Evolutionary conservation across 1,140 invertebrate genomes (phyloP).

Genomic region (Andrena cerasifolii): DNA sequence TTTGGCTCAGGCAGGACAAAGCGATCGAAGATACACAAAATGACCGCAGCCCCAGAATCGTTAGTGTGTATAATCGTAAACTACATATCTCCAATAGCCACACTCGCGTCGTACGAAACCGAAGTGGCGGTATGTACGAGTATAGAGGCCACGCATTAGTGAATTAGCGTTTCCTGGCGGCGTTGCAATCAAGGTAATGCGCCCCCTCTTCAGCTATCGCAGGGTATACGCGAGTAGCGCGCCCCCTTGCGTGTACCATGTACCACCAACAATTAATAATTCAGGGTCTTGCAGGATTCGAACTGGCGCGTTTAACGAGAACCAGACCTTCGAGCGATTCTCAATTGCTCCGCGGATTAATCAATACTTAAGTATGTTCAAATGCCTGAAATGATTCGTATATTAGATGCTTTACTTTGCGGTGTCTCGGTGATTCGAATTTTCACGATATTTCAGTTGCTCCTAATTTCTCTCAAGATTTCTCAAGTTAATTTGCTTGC

Average conservation of each 20-base stretch:
- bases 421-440: no score
- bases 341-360: constrained; percentile 24
- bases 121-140: constrained; percentile 62
- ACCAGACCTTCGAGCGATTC: constrained; percentile 17
- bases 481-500: no score
- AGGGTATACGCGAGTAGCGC: constrained; percentile 45
- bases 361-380: constrained; percentile 1
- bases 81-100: constrained; percentile 48
- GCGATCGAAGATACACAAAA: constrained; percentile 39
- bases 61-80: constrained; percentile 64
- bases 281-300: constrained; percentile 54
- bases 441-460: no score
- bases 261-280: constrained; percentile 70
- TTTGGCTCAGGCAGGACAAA: constrained; percentile 41
- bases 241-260: constrained; percentile 24
- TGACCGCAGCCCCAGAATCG: constrained; percentile 24
- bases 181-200: constrained; percentile 79
- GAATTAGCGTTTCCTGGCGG: constrained; percentile 75
- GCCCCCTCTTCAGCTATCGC: constrained; percentile 34
- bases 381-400: not conserved
- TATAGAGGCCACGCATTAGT: constrained; percentile 75
- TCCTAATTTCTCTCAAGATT: no score
- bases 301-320: constrained; percentile 20
- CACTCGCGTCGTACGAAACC: constrained; percentile 40
- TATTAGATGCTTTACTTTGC: constrained; percentile 33